Conservation (phyloP, 2,113 vertebrate genomes). For the Meriones unguiculatus region DNA sequence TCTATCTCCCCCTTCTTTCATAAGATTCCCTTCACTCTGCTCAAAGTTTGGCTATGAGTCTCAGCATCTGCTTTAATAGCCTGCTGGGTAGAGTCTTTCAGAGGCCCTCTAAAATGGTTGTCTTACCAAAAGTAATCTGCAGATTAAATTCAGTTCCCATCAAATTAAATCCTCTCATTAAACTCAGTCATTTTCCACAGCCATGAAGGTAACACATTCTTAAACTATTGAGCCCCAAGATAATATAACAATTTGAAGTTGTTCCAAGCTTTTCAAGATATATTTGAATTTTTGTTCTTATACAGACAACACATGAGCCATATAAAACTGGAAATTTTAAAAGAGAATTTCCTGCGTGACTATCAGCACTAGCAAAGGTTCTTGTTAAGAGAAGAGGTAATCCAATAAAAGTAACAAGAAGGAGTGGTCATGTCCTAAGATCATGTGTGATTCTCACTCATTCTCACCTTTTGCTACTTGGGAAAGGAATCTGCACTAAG, state of each 20-base stretch:
- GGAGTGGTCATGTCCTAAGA: not conserved
- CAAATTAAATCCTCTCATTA: conserved; percentile 15
- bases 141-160: too few species aligned
- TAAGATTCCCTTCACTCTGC: too few species aligned
- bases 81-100: too few species aligned
- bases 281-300: conserved; percentile 46
- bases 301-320: conserved; percentile 2
- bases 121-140: too few species aligned
- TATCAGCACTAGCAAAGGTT: not conserved
- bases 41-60: too few species aligned
- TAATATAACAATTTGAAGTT: conserved; percentile 34
- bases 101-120: too few species aligned
- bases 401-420: conserved; percentile 29
- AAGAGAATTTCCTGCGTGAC: conserved; percentile 29
- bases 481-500: conserved; percentile 36
- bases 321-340: not conserved
- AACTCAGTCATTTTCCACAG: conserved; percentile 44
- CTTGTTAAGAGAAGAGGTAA: conserved; percentile 41
- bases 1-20: too few species aligned
- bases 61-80: too few species aligned
- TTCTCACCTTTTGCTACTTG: not conserved
- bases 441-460: not conserved
- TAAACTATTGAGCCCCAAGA: not conserved
- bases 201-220: conserved; percentile 38
- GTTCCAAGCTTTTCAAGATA: conserved; percentile 31